These are phyloP conservation scores for Minunthozetes semirufus DNA, from an alignment of 2,888 invertebrate species.

Conservation along the genomic window DNA sequence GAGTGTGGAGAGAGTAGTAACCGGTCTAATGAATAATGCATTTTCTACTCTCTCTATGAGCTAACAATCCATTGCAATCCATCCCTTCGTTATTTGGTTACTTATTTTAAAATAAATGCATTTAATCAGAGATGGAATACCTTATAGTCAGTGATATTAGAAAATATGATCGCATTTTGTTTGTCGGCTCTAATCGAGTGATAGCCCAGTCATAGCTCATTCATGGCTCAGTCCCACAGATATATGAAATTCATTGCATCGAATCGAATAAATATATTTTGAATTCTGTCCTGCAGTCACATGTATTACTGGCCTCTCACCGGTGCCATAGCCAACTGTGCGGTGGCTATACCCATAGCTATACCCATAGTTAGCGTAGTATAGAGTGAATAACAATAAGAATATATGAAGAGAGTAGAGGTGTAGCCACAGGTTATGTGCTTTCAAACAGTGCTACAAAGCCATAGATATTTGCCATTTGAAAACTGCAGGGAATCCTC, in stretches of 20 bases:
- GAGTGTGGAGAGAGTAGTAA: slow-evolving; percentile 4
- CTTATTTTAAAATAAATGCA: not conserved
- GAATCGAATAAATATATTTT: not conserved
- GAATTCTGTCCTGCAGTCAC: not conserved
- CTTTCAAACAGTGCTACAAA: not conserved
- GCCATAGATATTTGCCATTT: slow-evolving; percentile 15
- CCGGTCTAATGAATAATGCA: slow-evolving; percentile 31
- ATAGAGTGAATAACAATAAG: slow-evolving; percentile 1
- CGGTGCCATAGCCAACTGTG: not conserved
- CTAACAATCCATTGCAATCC: slow-evolving; percentile 3
- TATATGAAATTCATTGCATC: not conserved
- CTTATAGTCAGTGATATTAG: not conserved
- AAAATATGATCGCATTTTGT: not conserved
- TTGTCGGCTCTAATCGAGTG: not conserved
- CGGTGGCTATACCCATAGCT: not conserved
- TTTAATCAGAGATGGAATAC: not conserved
- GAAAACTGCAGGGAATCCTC: slow-evolving; percentile 13
- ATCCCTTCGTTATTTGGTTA: not conserved
- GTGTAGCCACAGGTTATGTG: slow-evolving; percentile 4
- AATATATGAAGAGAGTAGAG: not conserved
- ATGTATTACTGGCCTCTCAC: slow-evolving; percentile 11
- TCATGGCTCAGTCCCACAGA: not conserved
- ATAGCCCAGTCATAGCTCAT: not conserved
- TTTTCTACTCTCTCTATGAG: slow-evolving; percentile 9
- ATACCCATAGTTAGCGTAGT: not conserved